Conservation (phyloP, 2,888 invertebrate species). For the Apotomis capreana region DNA sequence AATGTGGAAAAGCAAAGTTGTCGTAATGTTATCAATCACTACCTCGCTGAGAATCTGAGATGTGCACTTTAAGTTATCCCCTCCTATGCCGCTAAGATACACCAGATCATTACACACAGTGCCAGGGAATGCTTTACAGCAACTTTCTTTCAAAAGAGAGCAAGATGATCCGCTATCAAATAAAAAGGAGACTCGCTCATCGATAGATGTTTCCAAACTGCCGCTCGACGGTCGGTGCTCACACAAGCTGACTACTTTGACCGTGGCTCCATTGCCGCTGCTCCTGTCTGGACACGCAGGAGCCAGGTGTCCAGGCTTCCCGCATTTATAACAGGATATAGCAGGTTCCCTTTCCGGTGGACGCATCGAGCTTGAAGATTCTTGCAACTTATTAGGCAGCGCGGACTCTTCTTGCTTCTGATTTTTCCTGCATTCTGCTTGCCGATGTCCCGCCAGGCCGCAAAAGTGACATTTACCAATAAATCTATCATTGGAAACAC, state of each 20-base stretch:
- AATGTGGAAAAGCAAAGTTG: background rate
- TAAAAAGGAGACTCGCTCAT: conserved; percentile 46
- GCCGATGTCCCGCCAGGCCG: conserved; percentile 42
- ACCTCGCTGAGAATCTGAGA: background rate
- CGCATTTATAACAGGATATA: conserved; percentile 40
- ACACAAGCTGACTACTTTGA: conserved; percentile 11
- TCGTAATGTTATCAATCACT: background rate
- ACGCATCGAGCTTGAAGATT: background rate
- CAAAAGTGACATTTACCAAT: conserved; percentile 43
- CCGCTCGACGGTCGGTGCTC: conserved; percentile 32
- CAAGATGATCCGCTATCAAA: conserved; percentile 43
- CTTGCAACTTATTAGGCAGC: background rate
- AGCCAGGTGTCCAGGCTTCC: conserved; percentile 38
- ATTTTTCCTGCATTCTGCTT: conserved; percentile 39
- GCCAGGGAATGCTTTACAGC: background rate
- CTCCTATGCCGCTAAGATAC: background rate
- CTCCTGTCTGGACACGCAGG: conserved; percentile 35
- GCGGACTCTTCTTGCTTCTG: conserved; percentile 1
- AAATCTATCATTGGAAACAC: conserved; percentile 23
- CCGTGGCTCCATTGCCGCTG: conserved; percentile 23
- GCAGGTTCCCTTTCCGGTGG: background rate
- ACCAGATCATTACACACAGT: conserved; percentile 1
- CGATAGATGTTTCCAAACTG: conserved; percentile 42
- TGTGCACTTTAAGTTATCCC: background rate
- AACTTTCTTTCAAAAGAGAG: conserved; percentile 3